Percentiles rank a stretch among this genome's conserved stretches.
Conservation (phyloP, 2,888 invertebrate genomes). For the Dasysyrphus albostriatus region DNA sequence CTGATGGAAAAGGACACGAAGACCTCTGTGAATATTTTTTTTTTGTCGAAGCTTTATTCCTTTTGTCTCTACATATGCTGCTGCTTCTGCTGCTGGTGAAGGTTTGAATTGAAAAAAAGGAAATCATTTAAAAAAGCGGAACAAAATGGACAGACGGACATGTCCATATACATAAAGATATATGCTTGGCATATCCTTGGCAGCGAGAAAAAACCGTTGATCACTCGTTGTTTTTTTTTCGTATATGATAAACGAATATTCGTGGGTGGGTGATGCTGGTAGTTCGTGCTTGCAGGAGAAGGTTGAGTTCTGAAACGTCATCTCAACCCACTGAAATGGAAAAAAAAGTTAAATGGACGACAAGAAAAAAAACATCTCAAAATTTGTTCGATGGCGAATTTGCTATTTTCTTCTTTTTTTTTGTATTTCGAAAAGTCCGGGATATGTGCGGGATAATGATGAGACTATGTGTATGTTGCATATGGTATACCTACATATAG, state of each 20-base stretch:
- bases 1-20: conserved; percentile 51
- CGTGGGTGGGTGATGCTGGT: conserved; percentile 60
- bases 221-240: conserved; percentile 42
- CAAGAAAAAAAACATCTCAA: conserved; percentile 26
- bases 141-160: conserved; percentile 74
- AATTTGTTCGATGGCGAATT: conserved; percentile 70
- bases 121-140: conserved; percentile 60
- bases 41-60: conserved; percentile 37
- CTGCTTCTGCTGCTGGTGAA: conserved; percentile 62
- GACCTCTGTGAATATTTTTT: conserved; percentile 38
- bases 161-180: conserved; percentile 56
- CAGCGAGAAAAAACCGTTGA: conserved; percentile 62
- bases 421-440: conserved; percentile 27
- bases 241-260: conserved; percentile 21
- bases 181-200: conserved; percentile 59
- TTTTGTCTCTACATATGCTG: conserved; percentile 74
- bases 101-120: conserved; percentile 50
- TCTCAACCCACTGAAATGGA: conserved; percentile 48
- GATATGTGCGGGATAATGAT: conserved; percentile 69
- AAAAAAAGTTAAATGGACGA: conserved; percentile 27
- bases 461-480: conserved; percentile 31
- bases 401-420: conserved; percentile 35
- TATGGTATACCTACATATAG: conserved; percentile 1
- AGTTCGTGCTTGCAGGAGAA: conserved; percentile 51
- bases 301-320: conserved; percentile 43